phyloP scores from a whole-genome alignment of 1,140 invertebrate species.

The Yoshiicerus persimilis region DNA sequence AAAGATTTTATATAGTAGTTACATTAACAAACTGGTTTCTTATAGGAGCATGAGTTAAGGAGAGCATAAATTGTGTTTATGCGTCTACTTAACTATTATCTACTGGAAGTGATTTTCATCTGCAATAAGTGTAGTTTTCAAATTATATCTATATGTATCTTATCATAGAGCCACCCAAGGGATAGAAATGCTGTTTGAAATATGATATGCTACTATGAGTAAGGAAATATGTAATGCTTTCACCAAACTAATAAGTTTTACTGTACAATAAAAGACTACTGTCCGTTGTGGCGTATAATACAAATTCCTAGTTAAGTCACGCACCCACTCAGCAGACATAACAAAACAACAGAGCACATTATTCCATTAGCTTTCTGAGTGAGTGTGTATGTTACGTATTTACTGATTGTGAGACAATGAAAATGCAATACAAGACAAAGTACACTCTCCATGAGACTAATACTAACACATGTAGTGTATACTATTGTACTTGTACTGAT shows the following conservation, averaged over 20 bases:
- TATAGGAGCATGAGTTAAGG: too few relatives aligned
- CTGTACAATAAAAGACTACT: neutral
- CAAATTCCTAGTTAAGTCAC: neutral
- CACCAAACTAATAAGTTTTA: neutral
- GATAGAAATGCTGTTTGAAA: too few relatives aligned
- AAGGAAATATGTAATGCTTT: neutral
- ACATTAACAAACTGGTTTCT: too few relatives aligned
- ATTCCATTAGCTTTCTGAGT: neutral
- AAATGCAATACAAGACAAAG: neutral
- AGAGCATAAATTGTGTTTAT: too few relatives aligned
- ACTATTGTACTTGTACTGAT: neutral
- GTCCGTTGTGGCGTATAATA: neutral
- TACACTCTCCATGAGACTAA: neutral
- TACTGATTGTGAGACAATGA: slow-evolving; percentile 4
- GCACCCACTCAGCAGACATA: neutral
- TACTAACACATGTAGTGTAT: neutral
- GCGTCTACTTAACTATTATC: too few relatives aligned
- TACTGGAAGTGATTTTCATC: too few relatives aligned
- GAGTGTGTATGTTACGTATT: neutral
- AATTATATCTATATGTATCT: too few relatives aligned
- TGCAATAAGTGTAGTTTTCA: too few relatives aligned
- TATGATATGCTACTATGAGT: neutral
- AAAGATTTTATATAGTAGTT: too few relatives aligned
- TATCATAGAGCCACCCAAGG: too few relatives aligned
- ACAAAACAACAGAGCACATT: neutral